Percentiles rank a stretch among this genome's conserved stretches.
Evolutionary conservation across 2,888 invertebrate species (phyloP).

Genomic region (Esperia sulphurella): DNA sequence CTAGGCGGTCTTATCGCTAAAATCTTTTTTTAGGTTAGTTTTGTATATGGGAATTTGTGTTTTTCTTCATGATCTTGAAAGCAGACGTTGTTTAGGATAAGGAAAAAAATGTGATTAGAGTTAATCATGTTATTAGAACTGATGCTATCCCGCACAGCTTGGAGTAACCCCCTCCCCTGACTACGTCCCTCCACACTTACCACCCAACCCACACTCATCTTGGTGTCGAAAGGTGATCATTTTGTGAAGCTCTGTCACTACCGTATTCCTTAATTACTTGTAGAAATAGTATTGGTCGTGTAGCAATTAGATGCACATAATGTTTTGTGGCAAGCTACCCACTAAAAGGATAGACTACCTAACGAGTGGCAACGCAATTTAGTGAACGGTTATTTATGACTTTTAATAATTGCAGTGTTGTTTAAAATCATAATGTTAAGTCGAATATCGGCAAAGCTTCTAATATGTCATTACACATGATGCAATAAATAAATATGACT

Average conservation of each 20-base stretch:
- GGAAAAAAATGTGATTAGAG: no score
- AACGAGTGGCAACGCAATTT: background rate
- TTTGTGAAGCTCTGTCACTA: background rate
- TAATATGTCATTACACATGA: background rate
- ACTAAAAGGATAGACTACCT: background rate
- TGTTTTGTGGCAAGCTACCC: background rate
- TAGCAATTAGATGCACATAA: background rate
- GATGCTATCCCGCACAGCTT: no score
- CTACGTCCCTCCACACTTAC: background rate
- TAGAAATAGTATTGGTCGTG: background rate
- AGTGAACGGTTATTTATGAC: background rate
- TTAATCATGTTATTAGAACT: no score
- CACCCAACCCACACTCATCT: background rate
- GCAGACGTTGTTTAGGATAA: no score
- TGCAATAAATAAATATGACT: no score
- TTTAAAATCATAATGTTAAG: no score
- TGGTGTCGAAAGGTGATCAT: constrained; percentile 4
- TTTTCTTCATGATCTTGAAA: no score
- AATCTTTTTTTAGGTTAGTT: no score
- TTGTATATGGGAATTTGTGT: no score
- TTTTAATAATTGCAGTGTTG: no score
- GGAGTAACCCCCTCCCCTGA: background rate
- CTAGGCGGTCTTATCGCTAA: no score
- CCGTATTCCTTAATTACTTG: background rate
- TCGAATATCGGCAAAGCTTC: no score